Conservation (phyloP, 1,140 invertebrate genomes). For the Drosophila lacertosa region DNA sequence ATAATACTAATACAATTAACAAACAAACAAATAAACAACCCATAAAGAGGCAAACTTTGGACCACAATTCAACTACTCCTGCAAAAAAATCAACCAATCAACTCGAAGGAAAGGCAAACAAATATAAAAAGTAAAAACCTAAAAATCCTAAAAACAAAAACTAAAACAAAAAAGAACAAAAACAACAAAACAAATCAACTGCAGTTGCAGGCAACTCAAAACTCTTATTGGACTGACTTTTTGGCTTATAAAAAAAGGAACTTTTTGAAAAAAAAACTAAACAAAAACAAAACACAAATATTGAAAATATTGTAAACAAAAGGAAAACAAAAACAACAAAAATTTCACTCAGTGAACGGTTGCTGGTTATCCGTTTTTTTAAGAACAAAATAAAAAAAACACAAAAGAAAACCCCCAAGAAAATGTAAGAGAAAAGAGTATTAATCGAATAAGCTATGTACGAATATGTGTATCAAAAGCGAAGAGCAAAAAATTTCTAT, state of each 20-base stretch:
- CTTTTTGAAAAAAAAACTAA: constrained; percentile 71
- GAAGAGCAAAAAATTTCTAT: constrained; percentile 17
- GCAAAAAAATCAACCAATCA: constrained; percentile 64
- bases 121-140: constrained; percentile 59
- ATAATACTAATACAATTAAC: constrained; percentile 19
- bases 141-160: constrained; percentile 41
- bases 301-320: constrained; percentile 76
- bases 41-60: constrained; percentile 77
- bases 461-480: constrained; percentile 38
- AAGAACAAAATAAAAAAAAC: constrained; percentile 14
- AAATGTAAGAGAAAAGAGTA: constrained; percentile 48
- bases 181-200: constrained; percentile 74
- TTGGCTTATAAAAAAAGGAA: constrained; percentile 77
- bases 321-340: constrained; percentile 34
- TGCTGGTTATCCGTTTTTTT: constrained; percentile 65
- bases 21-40: constrained; percentile 52
- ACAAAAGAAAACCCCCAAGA: constrained; percentile 11
- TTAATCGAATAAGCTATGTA: constrained; percentile 61
- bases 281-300: constrained; percentile 55
- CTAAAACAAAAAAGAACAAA: constrained; percentile 37
- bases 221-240: constrained; percentile 83
- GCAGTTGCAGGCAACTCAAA: constrained; percentile 83
- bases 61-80: constrained; percentile 69
- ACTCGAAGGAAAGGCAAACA: constrained; percentile 9
- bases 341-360: constrained; percentile 70